Conservation (phyloP, 1,140 invertebrate genomes). For the Aphaenogaster floridana region DNA sequence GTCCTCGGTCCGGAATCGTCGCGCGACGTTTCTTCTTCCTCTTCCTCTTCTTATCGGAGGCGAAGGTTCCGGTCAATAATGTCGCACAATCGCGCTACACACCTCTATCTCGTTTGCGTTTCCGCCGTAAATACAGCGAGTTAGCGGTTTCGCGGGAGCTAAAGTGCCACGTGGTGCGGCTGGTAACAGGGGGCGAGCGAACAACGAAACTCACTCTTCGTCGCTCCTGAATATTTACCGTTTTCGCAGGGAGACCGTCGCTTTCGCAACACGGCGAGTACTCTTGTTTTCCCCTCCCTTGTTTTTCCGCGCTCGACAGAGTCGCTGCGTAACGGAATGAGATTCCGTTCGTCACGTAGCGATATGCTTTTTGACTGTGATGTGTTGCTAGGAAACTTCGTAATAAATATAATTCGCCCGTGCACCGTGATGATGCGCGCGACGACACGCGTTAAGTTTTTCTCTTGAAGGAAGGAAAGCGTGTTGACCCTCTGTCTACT, state of each 20-base stretch:
- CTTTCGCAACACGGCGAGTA: not conserved
- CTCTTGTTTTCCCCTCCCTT: slow-evolving; percentile 1
- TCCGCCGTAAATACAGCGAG: not conserved
- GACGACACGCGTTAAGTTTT: slow-evolving; percentile 29
- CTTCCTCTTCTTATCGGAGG: not conserved
- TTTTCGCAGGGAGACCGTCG: not conserved
- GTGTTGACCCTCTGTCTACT: slow-evolving; percentile 32
- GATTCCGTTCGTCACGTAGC: slow-evolving; percentile 64
- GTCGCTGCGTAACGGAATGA: slow-evolving; percentile 7
- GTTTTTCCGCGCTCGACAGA: slow-evolving; percentile 25
- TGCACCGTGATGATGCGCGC: slow-evolving; percentile 42
- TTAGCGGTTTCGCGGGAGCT: not conserved
- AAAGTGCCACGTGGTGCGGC: not conserved
- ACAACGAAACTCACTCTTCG: slow-evolving; percentile 26
- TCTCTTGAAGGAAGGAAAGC: not conserved
- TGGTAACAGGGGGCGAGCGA: not conserved
- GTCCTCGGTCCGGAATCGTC: not conserved
- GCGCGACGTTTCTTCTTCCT: slow-evolving; percentile 5
- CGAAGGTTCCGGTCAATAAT: slow-evolving; percentile 8
- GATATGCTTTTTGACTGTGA: slow-evolving; percentile 77
- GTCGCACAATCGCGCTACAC: slow-evolving; percentile 23
- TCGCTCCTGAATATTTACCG: not conserved
- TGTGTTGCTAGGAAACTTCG: slow-evolving; percentile 76
- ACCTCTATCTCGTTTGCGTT: not conserved
- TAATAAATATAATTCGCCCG: slow-evolving; percentile 63